These are phyloP conservation scores for Pteria penguin DNA, from an alignment of 2,888 invertebrate species.

Conservation along the genomic window DNA sequence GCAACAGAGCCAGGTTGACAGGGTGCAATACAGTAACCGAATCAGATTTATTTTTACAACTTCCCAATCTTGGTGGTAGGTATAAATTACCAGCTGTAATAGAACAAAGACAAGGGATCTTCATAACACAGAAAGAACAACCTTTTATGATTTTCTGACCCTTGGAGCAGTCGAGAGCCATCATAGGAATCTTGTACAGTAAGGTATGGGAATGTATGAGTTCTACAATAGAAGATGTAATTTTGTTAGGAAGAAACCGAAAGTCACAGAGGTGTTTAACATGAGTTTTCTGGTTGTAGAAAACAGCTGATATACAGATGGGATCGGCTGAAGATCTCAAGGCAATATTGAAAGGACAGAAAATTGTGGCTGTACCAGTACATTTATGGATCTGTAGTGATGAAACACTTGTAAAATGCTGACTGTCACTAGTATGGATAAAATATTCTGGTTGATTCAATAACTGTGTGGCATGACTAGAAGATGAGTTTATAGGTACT, in stretches of 20 bases:
- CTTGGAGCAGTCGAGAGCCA: slow-evolving; percentile 6
- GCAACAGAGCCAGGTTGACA: too few relatives aligned
- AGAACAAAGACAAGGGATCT: too few relatives aligned
- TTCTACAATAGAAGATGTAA: background rate
- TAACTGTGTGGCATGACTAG: slow-evolving; percentile 45
- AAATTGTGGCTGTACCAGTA: background rate
- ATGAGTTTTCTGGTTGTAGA: background rate
- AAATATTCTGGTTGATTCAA: slow-evolving; percentile 38
- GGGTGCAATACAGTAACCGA: background rate
- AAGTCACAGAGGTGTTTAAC: slow-evolving; percentile 4
- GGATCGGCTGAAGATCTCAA: background rate
- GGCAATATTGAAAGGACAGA: background rate
- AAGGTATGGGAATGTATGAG: background rate
- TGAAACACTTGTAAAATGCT: slow-evolving; percentile 26
- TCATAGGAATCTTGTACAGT: slow-evolving; percentile 11
- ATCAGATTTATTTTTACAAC: slow-evolving; percentile 15
- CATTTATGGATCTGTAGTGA: background rate
- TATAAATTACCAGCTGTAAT: background rate
- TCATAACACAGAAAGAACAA: slow-evolving; percentile 31
- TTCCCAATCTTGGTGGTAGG: slow-evolving; percentile 2
- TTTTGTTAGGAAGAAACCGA: background rate
- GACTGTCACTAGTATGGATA: slow-evolving; percentile 26
- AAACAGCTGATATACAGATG: slow-evolving; percentile 12
- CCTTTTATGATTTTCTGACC: slow-evolving; percentile 13
- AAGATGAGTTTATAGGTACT: too few relatives aligned